These are phyloP conservation scores for Calidris pygmaea DNA, from an alignment of 2,113 vertebrate genomes.

Conservation along the genomic window DNA sequence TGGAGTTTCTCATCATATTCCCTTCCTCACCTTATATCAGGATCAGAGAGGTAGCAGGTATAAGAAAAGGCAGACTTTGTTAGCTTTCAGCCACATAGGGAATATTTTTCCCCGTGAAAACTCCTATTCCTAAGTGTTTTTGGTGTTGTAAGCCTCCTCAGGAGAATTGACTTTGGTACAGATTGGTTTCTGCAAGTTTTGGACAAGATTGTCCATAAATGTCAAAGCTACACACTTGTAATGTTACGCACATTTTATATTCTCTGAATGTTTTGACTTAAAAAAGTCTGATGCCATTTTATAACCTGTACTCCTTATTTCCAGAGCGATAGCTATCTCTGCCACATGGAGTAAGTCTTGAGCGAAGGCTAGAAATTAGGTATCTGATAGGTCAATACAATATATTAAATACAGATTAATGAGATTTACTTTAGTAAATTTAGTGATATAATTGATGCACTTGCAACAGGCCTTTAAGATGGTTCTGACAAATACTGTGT, in stretches of 20 bases:
- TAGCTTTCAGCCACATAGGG: background rate
- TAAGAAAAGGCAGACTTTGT: background rate
- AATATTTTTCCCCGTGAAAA: background rate
- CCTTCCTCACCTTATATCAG: background rate
- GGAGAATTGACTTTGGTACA: background rate
- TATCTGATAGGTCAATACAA: background rate
- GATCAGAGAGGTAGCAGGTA: background rate
- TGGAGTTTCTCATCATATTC: background rate
- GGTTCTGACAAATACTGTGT: background rate
- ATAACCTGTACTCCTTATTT: background rate
- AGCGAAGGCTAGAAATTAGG: background rate
- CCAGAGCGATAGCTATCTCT: background rate
- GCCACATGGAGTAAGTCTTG: background rate
- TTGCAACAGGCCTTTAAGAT: background rate
- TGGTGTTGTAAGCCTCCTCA: background rate
- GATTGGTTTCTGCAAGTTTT: background rate
- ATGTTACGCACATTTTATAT: fast-evolving
- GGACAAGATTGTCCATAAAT: background rate
- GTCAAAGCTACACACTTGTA: background rate
- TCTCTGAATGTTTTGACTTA: background rate
- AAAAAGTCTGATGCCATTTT: background rate
- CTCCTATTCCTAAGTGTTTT: background rate
- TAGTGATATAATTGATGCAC: background rate
- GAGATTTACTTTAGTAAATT: background rate
- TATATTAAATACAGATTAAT: background rate